Evolutionary conservation across 37 sponge, comb jelly and placozoan species (phyloP).

Genomic region (Geodia barretti): DNA sequence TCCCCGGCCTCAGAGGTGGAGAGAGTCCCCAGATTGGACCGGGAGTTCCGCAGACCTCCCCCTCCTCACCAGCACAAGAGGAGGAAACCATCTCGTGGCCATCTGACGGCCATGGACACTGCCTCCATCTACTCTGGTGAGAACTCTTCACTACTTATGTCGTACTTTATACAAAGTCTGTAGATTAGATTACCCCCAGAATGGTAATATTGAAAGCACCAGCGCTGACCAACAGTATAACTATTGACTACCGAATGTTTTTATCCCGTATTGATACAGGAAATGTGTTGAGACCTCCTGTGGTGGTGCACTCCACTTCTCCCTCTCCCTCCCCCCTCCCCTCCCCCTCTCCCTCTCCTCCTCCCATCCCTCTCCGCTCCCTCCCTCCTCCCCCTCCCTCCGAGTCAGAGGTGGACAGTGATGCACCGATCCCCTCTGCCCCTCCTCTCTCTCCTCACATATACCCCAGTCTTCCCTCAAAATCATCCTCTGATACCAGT

Average conservation of each 20-base stretch:
- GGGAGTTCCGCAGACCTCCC: constrained; percentile 60
- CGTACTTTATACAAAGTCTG: no score
- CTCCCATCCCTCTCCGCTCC: neutral
- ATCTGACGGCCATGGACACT: constrained; percentile 24
- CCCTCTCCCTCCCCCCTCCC: neutral
- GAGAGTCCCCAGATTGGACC: constrained; percentile 50
- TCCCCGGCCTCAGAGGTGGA: constrained; percentile 17
- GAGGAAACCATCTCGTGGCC: constrained; percentile 41
- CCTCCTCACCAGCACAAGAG: constrained; percentile 57
- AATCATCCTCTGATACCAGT: neutral
- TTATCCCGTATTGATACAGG: no score
- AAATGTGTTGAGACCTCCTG: no score
- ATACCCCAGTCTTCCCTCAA: neutral
- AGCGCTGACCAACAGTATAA: no score
- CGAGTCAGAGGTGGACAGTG: neutral
- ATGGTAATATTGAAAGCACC: no score
- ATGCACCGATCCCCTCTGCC: neutral
- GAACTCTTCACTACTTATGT: neutral
- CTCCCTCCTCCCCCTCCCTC: constrained; percentile 13
- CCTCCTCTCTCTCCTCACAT: neutral
- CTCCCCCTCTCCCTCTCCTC: neutral
- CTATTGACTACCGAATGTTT: no score
- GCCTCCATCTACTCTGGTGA: neutral
- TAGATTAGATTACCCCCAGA: no score
- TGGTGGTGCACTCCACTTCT: no score